Percentiles rank a stretch among this genome's conserved stretches.
phyloP scores from a whole-genome alignment of 2,113 vertebrate species.

The Pipa parva region DNA sequence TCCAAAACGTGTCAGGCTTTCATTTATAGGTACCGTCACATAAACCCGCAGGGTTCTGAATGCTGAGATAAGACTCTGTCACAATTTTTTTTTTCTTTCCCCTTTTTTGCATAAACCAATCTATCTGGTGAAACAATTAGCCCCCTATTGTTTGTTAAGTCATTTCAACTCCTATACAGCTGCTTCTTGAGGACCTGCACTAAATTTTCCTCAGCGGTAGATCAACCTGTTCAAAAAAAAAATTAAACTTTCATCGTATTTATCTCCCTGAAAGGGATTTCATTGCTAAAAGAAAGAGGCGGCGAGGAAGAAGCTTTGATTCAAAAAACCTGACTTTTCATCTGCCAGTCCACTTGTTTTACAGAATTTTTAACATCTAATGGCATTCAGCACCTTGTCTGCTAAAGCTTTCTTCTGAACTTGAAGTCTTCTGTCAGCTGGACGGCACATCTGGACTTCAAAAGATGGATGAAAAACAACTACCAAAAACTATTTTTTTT shows the following conservation, averaged over 20 bases:
- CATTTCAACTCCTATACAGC: conserved; percentile 46
- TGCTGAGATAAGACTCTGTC: conserved; percentile 14
- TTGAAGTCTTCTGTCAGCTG: conserved; percentile 42
- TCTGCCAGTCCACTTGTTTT: conserved; percentile 45
- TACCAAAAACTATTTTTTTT: not conserved
- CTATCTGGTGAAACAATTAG: conserved; percentile 56
- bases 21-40: not conserved
- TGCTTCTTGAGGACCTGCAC: conserved; percentile 50
- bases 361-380: conserved; percentile 44
- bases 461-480: conserved; percentile 49
- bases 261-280: conserved; percentile 52
- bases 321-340: conserved; percentile 43
- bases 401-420: conserved; percentile 50
- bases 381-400: conserved; percentile 44
- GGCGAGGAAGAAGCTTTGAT: conserved; percentile 46
- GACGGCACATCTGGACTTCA: conserved; percentile 52
- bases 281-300: conserved; percentile 47
- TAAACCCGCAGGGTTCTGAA: not conserved
- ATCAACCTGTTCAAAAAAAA: conserved; percentile 59
- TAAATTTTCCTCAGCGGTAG: conserved; percentile 55
- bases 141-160: conserved; percentile 53
- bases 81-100: conserved; percentile 46
- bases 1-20: not conserved
- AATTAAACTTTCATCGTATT: conserved; percentile 61
- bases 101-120: conserved; percentile 49